Conservation (phyloP, 2,888 invertebrate species). For the Calameuta idolon region DNA sequence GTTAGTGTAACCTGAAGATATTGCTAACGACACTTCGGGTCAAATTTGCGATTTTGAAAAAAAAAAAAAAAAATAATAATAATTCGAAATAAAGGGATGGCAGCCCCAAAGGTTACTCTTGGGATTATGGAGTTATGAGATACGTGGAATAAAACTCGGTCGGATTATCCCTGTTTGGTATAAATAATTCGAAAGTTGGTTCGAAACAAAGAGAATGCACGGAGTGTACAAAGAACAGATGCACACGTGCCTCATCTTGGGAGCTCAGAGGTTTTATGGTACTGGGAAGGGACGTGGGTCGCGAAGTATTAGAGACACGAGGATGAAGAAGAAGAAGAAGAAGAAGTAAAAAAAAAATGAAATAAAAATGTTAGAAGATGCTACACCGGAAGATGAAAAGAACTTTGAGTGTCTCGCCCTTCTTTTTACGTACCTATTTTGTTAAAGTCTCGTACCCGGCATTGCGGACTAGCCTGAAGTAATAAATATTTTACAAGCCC, state of each 20-base stretch:
- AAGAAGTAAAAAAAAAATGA: slow-evolving; percentile 7
- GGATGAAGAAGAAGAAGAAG: neutral
- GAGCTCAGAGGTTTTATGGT: slow-evolving; percentile 11
- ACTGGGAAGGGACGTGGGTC: neutral
- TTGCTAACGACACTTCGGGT: neutral
- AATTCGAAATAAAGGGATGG: slow-evolving; percentile 12
- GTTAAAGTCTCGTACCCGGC: slow-evolving; percentile 17
- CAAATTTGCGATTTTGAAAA: slow-evolving; percentile 2
- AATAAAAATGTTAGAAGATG: slow-evolving; percentile 25
- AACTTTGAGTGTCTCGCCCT: neutral
- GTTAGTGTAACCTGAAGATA: neutral
- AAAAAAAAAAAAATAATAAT: slow-evolving; percentile 22
- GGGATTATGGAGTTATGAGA: neutral
- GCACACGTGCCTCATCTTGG: slow-evolving; percentile 16
- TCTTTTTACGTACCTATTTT: neutral
- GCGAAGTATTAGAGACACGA: slow-evolving; percentile 1
- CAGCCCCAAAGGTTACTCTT: slow-evolving; percentile 1
- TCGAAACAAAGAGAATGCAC: slow-evolving; percentile 25
- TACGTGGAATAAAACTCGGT: neutral
- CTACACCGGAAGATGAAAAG: neutral
- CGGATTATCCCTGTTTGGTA: neutral
- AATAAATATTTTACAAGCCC: slow-evolving; percentile 43
- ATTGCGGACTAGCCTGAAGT: slow-evolving; percentile 25
- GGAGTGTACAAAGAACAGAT: slow-evolving; percentile 17
- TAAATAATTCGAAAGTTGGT: slow-evolving; percentile 24